Evolutionary conservation across 2,888 invertebrate species (phyloP).

Genomic region (Augochlorella aurata): DNA sequence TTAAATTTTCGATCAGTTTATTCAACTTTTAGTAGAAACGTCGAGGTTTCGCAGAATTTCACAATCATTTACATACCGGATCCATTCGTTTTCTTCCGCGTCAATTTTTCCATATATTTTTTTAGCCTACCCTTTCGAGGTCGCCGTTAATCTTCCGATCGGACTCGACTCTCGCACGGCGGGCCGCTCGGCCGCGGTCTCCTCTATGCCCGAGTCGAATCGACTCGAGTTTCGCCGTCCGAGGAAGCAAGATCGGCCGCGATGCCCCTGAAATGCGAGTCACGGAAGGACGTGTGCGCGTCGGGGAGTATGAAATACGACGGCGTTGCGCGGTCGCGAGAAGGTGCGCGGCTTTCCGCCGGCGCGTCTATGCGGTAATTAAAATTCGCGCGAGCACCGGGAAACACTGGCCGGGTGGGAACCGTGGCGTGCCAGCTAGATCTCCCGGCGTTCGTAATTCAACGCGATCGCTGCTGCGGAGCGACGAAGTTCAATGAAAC

Average conservation of each 20-base stretch:
- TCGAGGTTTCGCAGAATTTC: background rate
- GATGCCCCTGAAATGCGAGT: constrained; percentile 19
- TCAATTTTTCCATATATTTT: too few relatives aligned
- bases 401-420: constrained; percentile 1
- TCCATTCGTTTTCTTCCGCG: too few relatives aligned
- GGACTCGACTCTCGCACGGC: too few relatives aligned
- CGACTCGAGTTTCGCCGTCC: too few relatives aligned
- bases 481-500: background rate
- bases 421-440: background rate
- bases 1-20: background rate
- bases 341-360: background rate
- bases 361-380: constrained; percentile 28
- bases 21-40: background rate
- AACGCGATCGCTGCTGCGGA: constrained; percentile 8
- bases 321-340: constrained; percentile 6
- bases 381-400: constrained; percentile 41
- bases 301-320: constrained; percentile 24
- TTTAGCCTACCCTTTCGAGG: background rate
- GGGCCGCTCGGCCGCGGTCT: background rate
- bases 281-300: constrained; percentile 12
- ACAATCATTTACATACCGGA: too few relatives aligned
- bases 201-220: too few relatives aligned
- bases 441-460: constrained; percentile 12
- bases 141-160: too few relatives aligned
- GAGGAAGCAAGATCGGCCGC: background rate